Evolutionary conservation across 2,113 vertebrate genomes (phyloP).

Genomic region (Alligator mississippiensis): DNA sequence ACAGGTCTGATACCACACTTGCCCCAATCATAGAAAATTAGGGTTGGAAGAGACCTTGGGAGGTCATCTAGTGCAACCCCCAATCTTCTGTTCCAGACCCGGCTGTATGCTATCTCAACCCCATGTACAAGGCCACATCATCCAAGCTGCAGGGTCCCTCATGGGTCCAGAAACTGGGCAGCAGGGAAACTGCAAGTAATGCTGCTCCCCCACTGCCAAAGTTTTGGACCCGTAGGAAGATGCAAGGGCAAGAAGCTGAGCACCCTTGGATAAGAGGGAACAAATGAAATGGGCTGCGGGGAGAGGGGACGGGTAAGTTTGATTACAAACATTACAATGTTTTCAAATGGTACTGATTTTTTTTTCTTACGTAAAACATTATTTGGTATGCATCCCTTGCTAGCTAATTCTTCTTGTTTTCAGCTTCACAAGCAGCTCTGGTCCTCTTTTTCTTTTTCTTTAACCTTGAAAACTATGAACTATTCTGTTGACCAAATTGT

Average conservation of each 20-base stretch:
- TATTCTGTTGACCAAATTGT: neutral
- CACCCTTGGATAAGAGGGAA: neutral
- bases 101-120: too few relatives aligned
- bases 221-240: too few relatives aligned
- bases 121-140: too few relatives aligned
- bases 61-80: too few relatives aligned
- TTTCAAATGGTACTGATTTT: neutral
- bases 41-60: too few relatives aligned
- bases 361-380: neutral
- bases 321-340: neutral
- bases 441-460: neutral
- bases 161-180: too few relatives aligned
- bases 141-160: too few relatives aligned
- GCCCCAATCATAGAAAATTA: too few relatives aligned
- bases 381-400: neutral
- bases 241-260: neutral
- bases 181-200: too few relatives aligned
- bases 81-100: too few relatives aligned
- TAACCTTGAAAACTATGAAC: neutral
- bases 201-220: too few relatives aligned
- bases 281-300: neutral
- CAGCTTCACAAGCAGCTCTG: neutral
- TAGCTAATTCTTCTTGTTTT: neutral
- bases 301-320: neutral
- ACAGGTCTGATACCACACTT: too few relatives aligned